phyloP scores from a whole-genome alignment of 2,888 invertebrate species.

The Exephanes ischioxanthus region DNA sequence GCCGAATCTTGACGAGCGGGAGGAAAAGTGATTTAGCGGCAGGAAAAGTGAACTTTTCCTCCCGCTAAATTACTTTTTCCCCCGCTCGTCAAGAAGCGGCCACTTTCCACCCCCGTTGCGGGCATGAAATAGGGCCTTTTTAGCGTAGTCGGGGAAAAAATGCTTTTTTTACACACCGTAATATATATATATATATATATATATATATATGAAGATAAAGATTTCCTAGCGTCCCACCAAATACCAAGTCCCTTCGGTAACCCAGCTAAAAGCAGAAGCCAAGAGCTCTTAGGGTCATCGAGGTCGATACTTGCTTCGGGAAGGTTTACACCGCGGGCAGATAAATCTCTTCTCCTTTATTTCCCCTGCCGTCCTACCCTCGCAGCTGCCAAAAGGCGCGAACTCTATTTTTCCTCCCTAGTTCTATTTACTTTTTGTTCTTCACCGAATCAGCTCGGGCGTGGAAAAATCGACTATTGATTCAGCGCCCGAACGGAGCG shows the following conservation, averaged over 20 bases:
- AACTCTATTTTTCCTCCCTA: background rate
- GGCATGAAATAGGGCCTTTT: too few relatives aligned
- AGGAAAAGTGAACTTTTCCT: too few relatives aligned
- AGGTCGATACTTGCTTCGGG: background rate
- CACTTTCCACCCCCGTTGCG: too few relatives aligned
- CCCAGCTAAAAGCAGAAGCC: background rate
- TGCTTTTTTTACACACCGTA: background rate
- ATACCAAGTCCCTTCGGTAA: background rate
- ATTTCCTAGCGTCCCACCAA: background rate
- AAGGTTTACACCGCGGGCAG: background rate
- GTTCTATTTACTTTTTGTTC: background rate
- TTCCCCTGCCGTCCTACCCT: background rate
- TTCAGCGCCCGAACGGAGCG: background rate
- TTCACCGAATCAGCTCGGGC: background rate
- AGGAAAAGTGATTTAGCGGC: too few relatives aligned
- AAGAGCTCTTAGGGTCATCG: background rate
- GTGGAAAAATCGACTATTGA: background rate
- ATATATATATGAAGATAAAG: background rate
- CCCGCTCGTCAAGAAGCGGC: too few relatives aligned
- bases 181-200: background rate
- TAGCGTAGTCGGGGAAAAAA: too few relatives aligned
- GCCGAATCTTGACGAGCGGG: too few relatives aligned
- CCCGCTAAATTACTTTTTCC: too few relatives aligned
- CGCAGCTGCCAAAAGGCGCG: background rate
- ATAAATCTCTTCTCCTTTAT: background rate